Base-by-base conservation (phyloP, 2,797 vertebrate species). In the Alfaro cultratus region DNA sequence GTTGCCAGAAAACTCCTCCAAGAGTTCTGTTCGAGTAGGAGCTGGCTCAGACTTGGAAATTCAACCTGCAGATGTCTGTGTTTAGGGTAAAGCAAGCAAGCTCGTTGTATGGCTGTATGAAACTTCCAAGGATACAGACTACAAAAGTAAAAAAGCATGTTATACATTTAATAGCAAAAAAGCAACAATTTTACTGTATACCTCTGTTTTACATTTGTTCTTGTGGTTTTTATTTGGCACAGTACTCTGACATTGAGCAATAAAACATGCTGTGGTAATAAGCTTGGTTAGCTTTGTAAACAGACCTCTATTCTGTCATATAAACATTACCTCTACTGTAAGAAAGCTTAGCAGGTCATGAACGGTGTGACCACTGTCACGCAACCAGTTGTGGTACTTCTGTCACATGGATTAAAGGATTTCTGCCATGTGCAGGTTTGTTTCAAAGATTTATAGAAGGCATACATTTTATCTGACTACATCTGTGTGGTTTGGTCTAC, bases 201-300 rank as follows among this genome's bases (percentile, higher is more conserved):
- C 76, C 6, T 75, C 41, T 73, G 6, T 55, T 29, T 36, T 46
- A 51, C 15, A 82, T 73, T 1, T 89, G 51, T 55, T 74, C 80
- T 8, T 75, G 73, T 86, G 68, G 34, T 1, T 81, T 82, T 87
- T 51, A 76, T 80, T 39, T 67, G 74, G 36, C 2, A 0, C n/a
- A 21, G 68, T 13, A 0, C 64, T 67, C 62, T 55, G 62, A 62
- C 73, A 84, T 84, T 83, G 87, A 86, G 86, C 76, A 80, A 62
- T 57, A 36, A 62, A 80, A 73, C 76, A 78, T 68, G 26, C 39
- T 75, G 76, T 26, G 72, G 72, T 83, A 75, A 84, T 85, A 62
- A 51, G 73, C 49, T 82, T 49, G 88, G 83, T 88, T 88, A 89
- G 82, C 80, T 85, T 62, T 78, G 80, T 47, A 87, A 91, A 90